phyloP scores from a whole-genome alignment of 2,888 invertebrate genomes.

The Drosophila peninsularis region DNA sequence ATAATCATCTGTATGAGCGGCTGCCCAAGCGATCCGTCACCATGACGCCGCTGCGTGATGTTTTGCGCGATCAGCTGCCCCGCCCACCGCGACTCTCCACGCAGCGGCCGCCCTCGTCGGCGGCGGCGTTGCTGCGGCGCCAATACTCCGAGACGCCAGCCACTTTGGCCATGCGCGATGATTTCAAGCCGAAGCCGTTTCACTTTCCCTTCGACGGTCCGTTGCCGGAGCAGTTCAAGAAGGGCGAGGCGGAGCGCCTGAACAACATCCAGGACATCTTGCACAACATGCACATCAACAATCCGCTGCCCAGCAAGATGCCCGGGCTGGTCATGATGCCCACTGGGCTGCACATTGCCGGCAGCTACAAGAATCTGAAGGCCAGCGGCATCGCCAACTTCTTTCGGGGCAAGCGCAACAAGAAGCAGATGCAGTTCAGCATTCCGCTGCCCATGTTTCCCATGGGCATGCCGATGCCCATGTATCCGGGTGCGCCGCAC shows the following conservation, averaged over 20 bases:
- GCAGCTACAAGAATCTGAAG: slow-evolving; percentile 83
- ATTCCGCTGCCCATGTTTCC: slow-evolving; percentile 70
- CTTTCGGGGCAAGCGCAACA: slow-evolving; percentile 81
- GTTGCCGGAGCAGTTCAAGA: slow-evolving; percentile 82
- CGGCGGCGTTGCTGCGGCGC: slow-evolving; percentile 61
- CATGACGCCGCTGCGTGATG: slow-evolving; percentile 77
- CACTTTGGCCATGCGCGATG: slow-evolving; percentile 59
- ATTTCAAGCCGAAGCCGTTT: slow-evolving; percentile 82
- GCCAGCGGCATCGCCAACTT: slow-evolving; percentile 82
- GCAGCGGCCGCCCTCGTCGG: slow-evolving; percentile 69
- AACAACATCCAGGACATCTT: slow-evolving; percentile 84
- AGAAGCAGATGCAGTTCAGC: slow-evolving; percentile 79
- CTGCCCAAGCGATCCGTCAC: slow-evolving; percentile 80
- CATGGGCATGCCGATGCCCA: slow-evolving; percentile 55
- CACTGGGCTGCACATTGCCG: slow-evolving; percentile 82
- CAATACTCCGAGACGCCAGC: slow-evolving; percentile 73
- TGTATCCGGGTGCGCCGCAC: slow-evolving; percentile 59
- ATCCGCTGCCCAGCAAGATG: slow-evolving; percentile 51
- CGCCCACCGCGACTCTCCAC: slow-evolving; percentile 79
- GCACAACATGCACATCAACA: slow-evolving; percentile 72
- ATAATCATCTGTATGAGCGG: slow-evolving; percentile 79
- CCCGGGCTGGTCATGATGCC: slow-evolving; percentile 77
- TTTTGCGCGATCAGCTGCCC: slow-evolving; percentile 78
- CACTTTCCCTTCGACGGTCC: slow-evolving; percentile 83
- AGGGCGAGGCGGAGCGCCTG: slow-evolving; percentile 54